Percentiles rank a stretch among this genome's conserved stretches.
phyloP scores from a whole-genome alignment of 1,140 invertebrate species.

The Pseudachorutes palmiensis region DNA sequence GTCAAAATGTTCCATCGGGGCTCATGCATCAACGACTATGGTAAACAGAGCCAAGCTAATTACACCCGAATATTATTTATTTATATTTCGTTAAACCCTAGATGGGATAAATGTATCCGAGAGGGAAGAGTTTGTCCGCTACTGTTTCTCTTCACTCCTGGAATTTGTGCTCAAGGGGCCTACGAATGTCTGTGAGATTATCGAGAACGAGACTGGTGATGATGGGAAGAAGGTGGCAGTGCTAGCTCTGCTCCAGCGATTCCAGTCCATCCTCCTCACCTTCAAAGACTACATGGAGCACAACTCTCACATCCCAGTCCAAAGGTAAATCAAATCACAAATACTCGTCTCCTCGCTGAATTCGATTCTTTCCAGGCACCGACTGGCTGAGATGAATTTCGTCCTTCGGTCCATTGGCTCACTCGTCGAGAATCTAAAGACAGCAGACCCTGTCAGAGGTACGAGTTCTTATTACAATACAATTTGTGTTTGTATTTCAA shows the following conservation, averaged over 20 bases:
- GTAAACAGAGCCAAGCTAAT: constrained; percentile 11
- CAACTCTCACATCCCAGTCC: constrained; percentile 70
- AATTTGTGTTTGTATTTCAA: constrained; percentile 16
- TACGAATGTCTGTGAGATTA: constrained; percentile 53
- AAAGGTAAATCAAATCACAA: too few relatives aligned
- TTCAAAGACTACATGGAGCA: constrained; percentile 71
- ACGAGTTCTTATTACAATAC: constrained; percentile 38
- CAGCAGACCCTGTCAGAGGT: constrained; percentile 77
- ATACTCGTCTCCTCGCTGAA: too few relatives aligned
- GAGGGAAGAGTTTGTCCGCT: constrained; percentile 89
- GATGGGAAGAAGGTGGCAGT: constrained; percentile 62
- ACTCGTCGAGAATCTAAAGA: constrained; percentile 81
- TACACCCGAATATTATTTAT: constrained; percentile 1
- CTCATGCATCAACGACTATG: constrained; percentile 37
- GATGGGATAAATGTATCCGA: constrained; percentile 70
- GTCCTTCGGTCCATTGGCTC: constrained; percentile 93
- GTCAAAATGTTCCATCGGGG: constrained; percentile 38
- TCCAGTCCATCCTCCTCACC: constrained; percentile 74
- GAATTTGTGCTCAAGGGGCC: constrained; percentile 66
- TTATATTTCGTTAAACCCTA: constrained; percentile 41
- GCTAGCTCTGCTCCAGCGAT: constrained; percentile 78
- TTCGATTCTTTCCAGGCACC: constrained; percentile 58
- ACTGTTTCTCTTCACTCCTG: constrained; percentile 89
- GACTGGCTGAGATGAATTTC: constrained; percentile 90
- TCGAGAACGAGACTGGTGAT: constrained; percentile 45